Base-by-base conservation (phyloP, 2,888 invertebrate genomes). In the Rhamphomyia laevipes region DNA sequence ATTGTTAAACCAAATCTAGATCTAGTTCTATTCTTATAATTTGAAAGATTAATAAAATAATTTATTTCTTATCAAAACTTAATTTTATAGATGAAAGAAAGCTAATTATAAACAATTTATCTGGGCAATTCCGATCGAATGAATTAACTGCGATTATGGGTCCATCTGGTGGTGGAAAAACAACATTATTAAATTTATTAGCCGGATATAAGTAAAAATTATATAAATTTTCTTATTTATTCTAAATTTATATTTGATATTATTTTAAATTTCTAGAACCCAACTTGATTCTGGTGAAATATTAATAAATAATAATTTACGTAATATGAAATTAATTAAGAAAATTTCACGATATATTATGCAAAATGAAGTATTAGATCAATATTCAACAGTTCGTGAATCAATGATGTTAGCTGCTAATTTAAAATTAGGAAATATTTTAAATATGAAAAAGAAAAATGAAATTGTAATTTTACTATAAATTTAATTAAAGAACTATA, bases 301-400 rank as follows among this genome's bases (percentile, higher is more conserved):
- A 43, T 74, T 77, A 50, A 80, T 91, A 15, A 94, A 94, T 67
- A 87, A 86, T 0, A 76, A 79, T 57, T 77, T 80, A 0, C 75
- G 93, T 12, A 80, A 92, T 62, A 72, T 88, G 50, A 76, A 80
- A 23, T 74, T 81, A 56, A 95, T 95, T 71, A 77, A 87, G 42
- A 90, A 89, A 72, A 77, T 90, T 71, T 91, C 93, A 0, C 82
- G 93, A 47, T 95, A 95, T 73, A 96, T 96, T 58, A 94, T 95
- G 93, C 96, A 96, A 70, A 81, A 90, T 55, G 90, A 91, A 63
- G 73, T 88, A 1, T 71, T 92, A 16, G 87, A 94, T 65, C 89
- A 88, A 0, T 81, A 85, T 65, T 80, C 95, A 55, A 87, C 91
- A 0, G 91, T 94, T 2, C 74, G 79, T 52, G 96, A 96, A 66